Evolutionary conservation across 1,140 invertebrate genomes (phyloP), one percentile per base, ranked within the genome.

Genomic region (Pachypsylla venusta): DNA sequence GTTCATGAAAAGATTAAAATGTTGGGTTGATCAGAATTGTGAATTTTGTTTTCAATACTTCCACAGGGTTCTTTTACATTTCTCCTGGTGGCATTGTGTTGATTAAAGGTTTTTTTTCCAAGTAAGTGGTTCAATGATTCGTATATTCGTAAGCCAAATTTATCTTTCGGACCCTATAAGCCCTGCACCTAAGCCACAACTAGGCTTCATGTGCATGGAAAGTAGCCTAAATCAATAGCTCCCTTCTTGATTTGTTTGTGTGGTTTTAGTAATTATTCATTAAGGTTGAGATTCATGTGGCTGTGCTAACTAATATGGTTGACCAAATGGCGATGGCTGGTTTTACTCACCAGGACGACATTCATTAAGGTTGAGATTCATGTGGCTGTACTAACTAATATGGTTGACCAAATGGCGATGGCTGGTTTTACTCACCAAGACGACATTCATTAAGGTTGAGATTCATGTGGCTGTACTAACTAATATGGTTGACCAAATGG

Each of bases 21-120:
- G n/a, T n/a, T n/a, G n/a, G n/a, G n/a, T n/a, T n/a, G n/a, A n/a
- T n/a, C n/a, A n/a, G n/a, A n/a, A n/a, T n/a, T n/a, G n/a, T n/a
- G n/a, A n/a, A n/a, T n/a, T n/a, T n/a, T n/a, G n/a, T n/a, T n/a
- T n/a, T n/a, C n/a, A n/a, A n/a, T n/a, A n/a, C n/a, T n/a, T n/a
- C n/a, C n/a, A n/a, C 42, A 48, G 42, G 42, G 3, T 48, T 48
- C 42, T 48, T 48, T 48, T 48, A 19, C 42, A 19, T 48, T 19
- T 48, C 42, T 4, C 42, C 42, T 48, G 42, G 42, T 48, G 42
- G 42, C 16, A 48, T 48, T 48, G 22, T 48, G n/a, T 48, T 48
- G 42, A n/a, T 48, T 48, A 48, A n/a, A 48, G 42, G 22, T 48
- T 48, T 22, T n/a, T 19, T n/a, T 48, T 10, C 42, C 42, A 48